Evolutionary conservation across 2,888 invertebrate species (phyloP), one percentile per base, ranked within the genome.

Genomic region (Gnatocerus cornutus): DNA sequence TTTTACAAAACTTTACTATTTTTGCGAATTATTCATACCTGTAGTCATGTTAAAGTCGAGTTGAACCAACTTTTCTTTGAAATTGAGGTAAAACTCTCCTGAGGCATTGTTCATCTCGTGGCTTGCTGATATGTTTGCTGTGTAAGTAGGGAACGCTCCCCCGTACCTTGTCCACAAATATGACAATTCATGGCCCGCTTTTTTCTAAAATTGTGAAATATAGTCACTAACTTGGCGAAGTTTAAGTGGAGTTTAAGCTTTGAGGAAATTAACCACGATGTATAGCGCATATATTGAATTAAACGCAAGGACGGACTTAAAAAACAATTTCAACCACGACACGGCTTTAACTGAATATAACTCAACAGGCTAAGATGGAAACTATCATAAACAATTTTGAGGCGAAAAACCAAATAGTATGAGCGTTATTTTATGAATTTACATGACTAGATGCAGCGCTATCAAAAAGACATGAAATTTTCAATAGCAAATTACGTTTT

Each of bases 41-140:
- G 89, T 87, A 74, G 92, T 93, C 84, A 93, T 79, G 87, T 93
- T 86, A 79, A 93, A 85, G 86, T 92, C 87, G 85, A 89, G 86
- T 85, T 90, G 87, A 69, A 91, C 87, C 75, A 90, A 83, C 74
- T 89, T 89, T 50, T 89, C 86, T 1, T 83, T 77, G 14, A 89
- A 79, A 80, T 91, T 87, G n/a, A 91, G 78, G 71, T 87, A 88
- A 73, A 90, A 87, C 66, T 86, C 85, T 14, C 90, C 91, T 13
- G 89, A 86, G 12, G 89, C 88, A 77, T 90, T 88, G 0, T 90
- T 85, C 63, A 88, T 86, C 2, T 88, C 87, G 76, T 89, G 88
- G 78, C 88, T 86, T 6, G 89, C 78, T 5, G 88, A 88, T 41
- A 89, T 88, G 76, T 91, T 90, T 3, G 90, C 76, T 0, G 87